Conservation (phyloP, 1,140 invertebrate genomes). For the Diplogasteroides magnus region DNA sequence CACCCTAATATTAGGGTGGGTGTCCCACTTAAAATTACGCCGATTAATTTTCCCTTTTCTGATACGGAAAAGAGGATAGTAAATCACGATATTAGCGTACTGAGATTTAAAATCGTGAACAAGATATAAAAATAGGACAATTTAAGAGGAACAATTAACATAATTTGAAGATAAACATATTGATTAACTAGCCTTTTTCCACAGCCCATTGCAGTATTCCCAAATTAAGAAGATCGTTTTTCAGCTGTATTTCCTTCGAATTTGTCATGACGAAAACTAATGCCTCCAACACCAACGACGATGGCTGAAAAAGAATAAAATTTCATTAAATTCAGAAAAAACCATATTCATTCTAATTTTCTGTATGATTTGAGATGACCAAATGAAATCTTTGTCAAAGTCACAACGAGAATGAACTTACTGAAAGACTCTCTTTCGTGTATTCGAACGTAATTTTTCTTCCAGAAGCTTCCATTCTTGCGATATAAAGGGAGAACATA, state of each 20-base stretch:
- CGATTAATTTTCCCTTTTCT: too few species aligned
- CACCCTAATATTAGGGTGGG: too few species aligned
- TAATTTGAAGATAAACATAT: too few species aligned
- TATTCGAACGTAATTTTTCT: slow-evolving; percentile 18
- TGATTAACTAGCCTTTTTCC: slow-evolving; percentile 5
- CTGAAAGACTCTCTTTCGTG: slow-evolving; percentile 9
- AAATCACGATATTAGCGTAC: too few species aligned
- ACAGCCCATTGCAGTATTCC: slow-evolving; percentile 20
- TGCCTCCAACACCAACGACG: slow-evolving; percentile 21
- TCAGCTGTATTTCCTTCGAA: slow-evolving; percentile 12
- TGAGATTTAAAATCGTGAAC: too few species aligned
- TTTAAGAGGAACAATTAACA: background rate
- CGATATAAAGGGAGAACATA: slow-evolving; percentile 18
- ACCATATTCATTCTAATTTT: too few species aligned
- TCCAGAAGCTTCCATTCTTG: slow-evolving; percentile 9
- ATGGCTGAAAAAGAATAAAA: slow-evolving; percentile 8
- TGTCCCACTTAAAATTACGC: too few species aligned
- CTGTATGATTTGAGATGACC: background rate
- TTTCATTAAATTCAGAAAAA: background rate
- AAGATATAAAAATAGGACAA: too few species aligned
- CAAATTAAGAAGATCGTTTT: slow-evolving; percentile 21
- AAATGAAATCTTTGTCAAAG: too few species aligned
- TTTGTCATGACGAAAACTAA: slow-evolving; percentile 18
- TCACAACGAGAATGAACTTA: background rate
- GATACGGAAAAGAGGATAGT: too few species aligned